phyloP scores from a whole-genome alignment of 2,888 invertebrate genomes.

The Crossocerus cetratus region DNA sequence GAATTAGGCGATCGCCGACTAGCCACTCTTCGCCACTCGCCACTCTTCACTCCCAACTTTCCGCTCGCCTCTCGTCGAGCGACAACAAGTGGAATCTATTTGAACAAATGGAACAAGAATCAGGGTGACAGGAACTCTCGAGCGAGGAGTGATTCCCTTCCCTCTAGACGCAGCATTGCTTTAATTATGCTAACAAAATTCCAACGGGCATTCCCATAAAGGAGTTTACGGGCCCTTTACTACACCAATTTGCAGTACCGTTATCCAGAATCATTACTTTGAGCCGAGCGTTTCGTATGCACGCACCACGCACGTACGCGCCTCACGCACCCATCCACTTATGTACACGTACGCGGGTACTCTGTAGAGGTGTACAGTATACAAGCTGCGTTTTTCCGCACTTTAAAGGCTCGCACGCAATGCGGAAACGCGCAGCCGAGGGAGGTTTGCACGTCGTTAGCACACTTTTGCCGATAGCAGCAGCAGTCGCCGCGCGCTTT shows the following conservation, averaged over 20 bases:
- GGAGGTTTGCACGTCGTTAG: slow-evolving; percentile 56
- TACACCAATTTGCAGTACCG: slow-evolving; percentile 60
- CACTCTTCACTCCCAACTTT: slow-evolving; percentile 19
- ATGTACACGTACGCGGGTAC: too few relatives aligned
- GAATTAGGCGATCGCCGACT: slow-evolving; percentile 48
- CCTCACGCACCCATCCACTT: slow-evolving; percentile 7
- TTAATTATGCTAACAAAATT: slow-evolving; percentile 40
- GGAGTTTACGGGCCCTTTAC: slow-evolving; percentile 54
- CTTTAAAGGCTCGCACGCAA: slow-evolving; percentile 55
- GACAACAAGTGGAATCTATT: too few relatives aligned
- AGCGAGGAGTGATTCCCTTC: slow-evolving; percentile 19
- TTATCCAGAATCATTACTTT: slow-evolving; percentile 54
- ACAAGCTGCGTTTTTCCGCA: slow-evolving; percentile 50
- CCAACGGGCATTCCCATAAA: slow-evolving; percentile 47
- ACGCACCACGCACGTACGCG: slow-evolving; percentile 23
- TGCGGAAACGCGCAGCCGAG: slow-evolving; percentile 53
- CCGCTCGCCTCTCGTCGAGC: not conserved
- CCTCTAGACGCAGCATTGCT: slow-evolving; percentile 12
- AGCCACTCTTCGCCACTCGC: slow-evolving; percentile 24
- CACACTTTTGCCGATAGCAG: slow-evolving; percentile 49
- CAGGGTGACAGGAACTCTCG: slow-evolving; percentile 19
- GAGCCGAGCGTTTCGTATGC: slow-evolving; percentile 19
- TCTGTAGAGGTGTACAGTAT: slow-evolving; percentile 6
- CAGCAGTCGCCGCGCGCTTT: not conserved
- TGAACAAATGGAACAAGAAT: too few relatives aligned